Percentiles rank a stretch among this genome's conserved stretches.
phyloP scores from a whole-genome alignment of 2,888 invertebrate species.

The Pseudococcus jackbeardsleyi region DNA sequence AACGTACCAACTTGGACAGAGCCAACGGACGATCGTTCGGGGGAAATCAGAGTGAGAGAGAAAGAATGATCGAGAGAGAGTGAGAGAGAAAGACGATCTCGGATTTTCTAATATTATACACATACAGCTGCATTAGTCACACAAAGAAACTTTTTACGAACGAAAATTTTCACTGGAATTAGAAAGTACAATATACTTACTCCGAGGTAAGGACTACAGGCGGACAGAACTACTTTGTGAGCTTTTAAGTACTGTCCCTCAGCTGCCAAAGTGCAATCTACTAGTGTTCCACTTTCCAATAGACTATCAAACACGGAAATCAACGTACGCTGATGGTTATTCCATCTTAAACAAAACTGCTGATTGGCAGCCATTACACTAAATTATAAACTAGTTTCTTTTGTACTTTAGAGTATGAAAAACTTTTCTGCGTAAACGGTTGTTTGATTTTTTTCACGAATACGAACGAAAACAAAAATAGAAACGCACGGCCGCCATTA shows the following conservation, averaged over 20 bases:
- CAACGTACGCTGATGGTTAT: conserved; percentile 93
- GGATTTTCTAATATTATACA: conserved; percentile 14
- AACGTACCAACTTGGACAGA: background rate
- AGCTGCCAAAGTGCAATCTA: conserved; percentile 94
- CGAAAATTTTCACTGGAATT: background rate
- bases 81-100: background rate
- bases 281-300: conserved; percentile 89
- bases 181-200: conserved; percentile 67
- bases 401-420: conserved; percentile 57
- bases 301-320: conserved; percentile 93
- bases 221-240: conserved; percentile 94
- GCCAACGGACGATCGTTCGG: background rate
- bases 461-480: conserved; percentile 63
- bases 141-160: background rate
- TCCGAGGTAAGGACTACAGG: conserved; percentile 74
- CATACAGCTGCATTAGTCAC: background rate
- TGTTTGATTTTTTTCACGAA: conserved; percentile 1
- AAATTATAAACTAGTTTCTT: conserved; percentile 56
- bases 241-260: conserved; percentile 93
- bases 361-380: conserved; percentile 75
- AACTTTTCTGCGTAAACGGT: background rate
- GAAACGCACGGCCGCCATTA: conserved; percentile 65
- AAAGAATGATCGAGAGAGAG: background rate
- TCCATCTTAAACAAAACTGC: conserved; percentile 95
- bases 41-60: background rate